Evolutionary conservation across 1,140 invertebrate species (phyloP).

Genomic region (Steinernema feltiae): DNA sequence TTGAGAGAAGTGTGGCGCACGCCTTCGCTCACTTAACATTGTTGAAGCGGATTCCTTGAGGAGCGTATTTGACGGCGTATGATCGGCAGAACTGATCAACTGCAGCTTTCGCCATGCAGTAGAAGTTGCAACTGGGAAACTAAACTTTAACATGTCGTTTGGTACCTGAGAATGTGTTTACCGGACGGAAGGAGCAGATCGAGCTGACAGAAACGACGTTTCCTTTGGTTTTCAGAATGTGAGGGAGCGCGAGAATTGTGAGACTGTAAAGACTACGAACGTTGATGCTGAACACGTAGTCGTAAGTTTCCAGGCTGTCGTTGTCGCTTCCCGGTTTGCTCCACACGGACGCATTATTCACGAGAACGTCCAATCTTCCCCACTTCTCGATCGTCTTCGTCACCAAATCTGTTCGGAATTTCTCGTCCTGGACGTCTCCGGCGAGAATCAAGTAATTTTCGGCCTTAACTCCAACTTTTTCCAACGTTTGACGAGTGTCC

Average conservation of each 20-base stretch:
- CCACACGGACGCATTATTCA: not conserved
- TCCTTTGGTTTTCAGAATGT: conserved; percentile 18
- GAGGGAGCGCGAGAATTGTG: not conserved
- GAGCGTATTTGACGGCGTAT: conserved; percentile 69
- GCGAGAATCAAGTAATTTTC: not conserved
- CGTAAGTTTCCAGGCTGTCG: not conserved
- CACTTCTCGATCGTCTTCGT: conserved; percentile 13
- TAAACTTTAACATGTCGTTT: not conserved
- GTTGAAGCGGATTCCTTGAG: conserved; percentile 75
- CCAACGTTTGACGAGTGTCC: not conserved
- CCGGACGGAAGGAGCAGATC: not conserved
- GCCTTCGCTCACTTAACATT: not conserved
- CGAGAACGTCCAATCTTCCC: not conserved
- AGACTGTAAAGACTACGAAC: conserved; percentile 10
- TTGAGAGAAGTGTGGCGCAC: too few species aligned
- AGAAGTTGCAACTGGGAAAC: conserved; percentile 63
- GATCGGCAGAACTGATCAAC: conserved; percentile 81
- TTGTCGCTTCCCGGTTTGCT: not conserved
- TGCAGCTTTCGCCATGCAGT: conserved; percentile 79
- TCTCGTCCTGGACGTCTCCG: not conserved
- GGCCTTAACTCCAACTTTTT: not conserved
- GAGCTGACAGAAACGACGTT: conserved; percentile 6
- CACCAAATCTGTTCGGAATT: not conserved
- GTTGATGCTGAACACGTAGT: conserved; percentile 18
- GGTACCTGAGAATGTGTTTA: not conserved